Evolutionary conservation across 2,113 vertebrate species (phyloP).

Genomic region (Clarias macrocephalus): DNA sequence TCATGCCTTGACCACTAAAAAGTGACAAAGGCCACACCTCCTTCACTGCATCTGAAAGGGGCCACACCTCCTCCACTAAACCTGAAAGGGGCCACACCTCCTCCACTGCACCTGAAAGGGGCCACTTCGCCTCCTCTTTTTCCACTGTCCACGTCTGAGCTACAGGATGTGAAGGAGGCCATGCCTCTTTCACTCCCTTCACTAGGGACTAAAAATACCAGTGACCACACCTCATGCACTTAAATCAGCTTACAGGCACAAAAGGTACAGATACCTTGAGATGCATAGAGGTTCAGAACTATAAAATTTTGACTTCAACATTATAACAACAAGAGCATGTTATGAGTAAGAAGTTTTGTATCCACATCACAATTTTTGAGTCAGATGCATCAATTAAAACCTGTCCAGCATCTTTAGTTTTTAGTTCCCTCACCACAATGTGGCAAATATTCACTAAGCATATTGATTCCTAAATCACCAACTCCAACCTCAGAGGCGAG

Average conservation of each 20-base stretch:
- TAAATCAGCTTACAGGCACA: neutral
- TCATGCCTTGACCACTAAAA: neutral
- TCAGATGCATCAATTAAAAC: neutral
- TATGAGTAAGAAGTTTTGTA: neutral
- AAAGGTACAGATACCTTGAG: neutral
- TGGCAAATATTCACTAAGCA: neutral
- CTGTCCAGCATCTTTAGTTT: neutral
- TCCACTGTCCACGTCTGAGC: too few relatives aligned
- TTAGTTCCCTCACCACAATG: neutral
- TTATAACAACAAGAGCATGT: neutral
- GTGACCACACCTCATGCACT: neutral
- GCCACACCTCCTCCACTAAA: neutral
- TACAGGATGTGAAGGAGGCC: neutral
- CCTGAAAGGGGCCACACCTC: neutral
- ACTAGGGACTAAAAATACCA: neutral
- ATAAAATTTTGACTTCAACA: neutral
- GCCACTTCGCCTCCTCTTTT: neutral
- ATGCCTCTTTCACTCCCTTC: neutral
- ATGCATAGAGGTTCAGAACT: neutral
- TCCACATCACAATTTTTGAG: neutral
- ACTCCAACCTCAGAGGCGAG: neutral
- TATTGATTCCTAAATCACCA: neutral
- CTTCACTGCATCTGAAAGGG: neutral
- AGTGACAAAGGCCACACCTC: neutral
- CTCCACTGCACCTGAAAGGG: neutral